Evolutionary conservation across 2,888 invertebrate genomes (phyloP).

Genomic region (Phytoseiulus persimilis): DNA sequence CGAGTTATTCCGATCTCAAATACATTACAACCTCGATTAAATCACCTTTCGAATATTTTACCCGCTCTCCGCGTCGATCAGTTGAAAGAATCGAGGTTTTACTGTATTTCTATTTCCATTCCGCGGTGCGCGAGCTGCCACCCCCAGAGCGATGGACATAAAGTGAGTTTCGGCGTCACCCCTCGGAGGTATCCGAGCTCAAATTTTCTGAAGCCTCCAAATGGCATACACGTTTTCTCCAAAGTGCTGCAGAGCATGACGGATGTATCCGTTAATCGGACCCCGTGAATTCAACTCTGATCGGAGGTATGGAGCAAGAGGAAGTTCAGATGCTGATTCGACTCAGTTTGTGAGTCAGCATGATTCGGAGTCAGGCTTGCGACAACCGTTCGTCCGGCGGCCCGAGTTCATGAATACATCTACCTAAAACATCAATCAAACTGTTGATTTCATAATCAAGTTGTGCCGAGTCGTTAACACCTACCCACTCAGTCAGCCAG

Average conservation of each 20-base stretch:
- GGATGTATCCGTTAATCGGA: background rate
- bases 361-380: background rate
- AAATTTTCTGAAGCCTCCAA: background rate
- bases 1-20: too few relatives aligned
- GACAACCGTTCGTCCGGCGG: background rate
- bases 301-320: background rate
- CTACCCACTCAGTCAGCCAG: background rate
- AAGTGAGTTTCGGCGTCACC: background rate
- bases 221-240: background rate
- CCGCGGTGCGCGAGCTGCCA: too few relatives aligned
- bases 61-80: too few relatives aligned
- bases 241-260: background rate
- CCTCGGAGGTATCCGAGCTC: background rate
- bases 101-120: too few relatives aligned
- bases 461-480: background rate
- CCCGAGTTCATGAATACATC: background rate
- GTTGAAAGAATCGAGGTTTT: too few relatives aligned
- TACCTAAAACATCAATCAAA: background rate
- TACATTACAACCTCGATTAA: too few relatives aligned
- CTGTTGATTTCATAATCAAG: background rate
- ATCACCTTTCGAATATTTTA: too few relatives aligned
- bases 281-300: background rate
- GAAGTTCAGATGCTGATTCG: background rate
- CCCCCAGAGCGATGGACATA: too few relatives aligned
- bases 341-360: background rate